Evolutionary conservation across 2,113 vertebrate species (phyloP), one percentile per base, ranked within the genome.

Genomic region (Oceanodroma tethys): DNA sequence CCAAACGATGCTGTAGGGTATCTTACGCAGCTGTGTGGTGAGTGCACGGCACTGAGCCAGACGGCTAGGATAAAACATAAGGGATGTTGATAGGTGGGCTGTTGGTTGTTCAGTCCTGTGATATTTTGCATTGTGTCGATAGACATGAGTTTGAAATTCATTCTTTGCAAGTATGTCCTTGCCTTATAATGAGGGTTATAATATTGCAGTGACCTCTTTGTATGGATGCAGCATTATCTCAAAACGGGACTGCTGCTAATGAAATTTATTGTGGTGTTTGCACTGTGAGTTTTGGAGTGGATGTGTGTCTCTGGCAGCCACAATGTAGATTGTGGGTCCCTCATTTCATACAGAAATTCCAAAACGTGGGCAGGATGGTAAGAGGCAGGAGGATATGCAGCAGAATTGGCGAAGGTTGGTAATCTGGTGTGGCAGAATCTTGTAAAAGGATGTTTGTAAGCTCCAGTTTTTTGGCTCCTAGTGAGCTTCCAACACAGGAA

Each of bases 361-460:
- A 32, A 29, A 5, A 20, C 0, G 0, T 5, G 68, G 19, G 72
- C 43, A 66, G 36, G 22, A 17, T 16, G 34, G 13, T 32, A 5
- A 23, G 55, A 80, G 34, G 74, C 50, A 82, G 65, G 34, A 62
- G 47, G 34, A 45, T 15, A 3, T 13, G 60, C 73, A 53, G 80
- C 67, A 53, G 48, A 38, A n/a, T 4, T 47, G 36, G 36, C 38
- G 16, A n/a, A n/a, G 26, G 4, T 7, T 47, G 25, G 7, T 27
- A 4, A 25, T 9, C 19, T 42, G 47, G 5, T 0, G 0, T n/a
- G n/a, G 58, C 42, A 43, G 22, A 60, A 9, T 36, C 45, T 65
- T 38, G 15, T 36, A 6, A 25, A 48, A n/a, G 30, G 34, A 10
- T 36, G 29, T 56, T 2, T 36, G 26, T 42, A 5, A 60, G 22